phyloP scores from a whole-genome alignment of 2,113 vertebrate species.

The Sitta europaea region DNA sequence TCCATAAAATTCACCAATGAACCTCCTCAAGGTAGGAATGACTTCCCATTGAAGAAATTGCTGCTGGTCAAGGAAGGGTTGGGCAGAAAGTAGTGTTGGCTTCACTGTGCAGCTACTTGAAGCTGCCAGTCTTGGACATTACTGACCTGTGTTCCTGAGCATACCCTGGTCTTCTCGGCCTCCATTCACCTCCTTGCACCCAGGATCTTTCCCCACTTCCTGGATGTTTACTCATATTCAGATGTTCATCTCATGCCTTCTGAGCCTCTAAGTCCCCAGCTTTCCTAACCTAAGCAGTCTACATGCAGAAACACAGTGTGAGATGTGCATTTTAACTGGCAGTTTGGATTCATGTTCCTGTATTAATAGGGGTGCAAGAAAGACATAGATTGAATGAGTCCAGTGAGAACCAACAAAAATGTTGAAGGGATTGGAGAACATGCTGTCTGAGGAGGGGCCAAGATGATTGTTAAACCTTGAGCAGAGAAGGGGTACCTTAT shows the following conservation, averaged over 20 bases:
- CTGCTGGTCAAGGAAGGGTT: not conserved
- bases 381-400: not conserved
- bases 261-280: not conserved
- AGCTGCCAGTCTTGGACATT: not conserved
- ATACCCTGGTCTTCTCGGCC: not conserved
- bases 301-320: not conserved
- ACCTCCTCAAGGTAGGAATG: slow-evolving; percentile 78
- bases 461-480: not conserved
- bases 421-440: not conserved
- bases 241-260: not conserved
- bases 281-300: not conserved
- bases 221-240: not conserved
- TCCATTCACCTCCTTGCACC: not conserved
- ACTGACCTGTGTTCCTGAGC: not conserved
- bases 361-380: not conserved
- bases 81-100: not conserved
- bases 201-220: not conserved
- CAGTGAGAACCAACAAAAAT: not conserved
- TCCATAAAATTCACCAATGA: slow-evolving; percentile 89
- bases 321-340: not conserved
- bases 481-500: not conserved
- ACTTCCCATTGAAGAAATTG: not conserved
- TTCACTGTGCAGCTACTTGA: not conserved
- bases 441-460: not conserved
- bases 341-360: not conserved